Evolutionary conservation across 2,113 vertebrate species (phyloP).

Genomic region (Oenanthe melanoleuca): DNA sequence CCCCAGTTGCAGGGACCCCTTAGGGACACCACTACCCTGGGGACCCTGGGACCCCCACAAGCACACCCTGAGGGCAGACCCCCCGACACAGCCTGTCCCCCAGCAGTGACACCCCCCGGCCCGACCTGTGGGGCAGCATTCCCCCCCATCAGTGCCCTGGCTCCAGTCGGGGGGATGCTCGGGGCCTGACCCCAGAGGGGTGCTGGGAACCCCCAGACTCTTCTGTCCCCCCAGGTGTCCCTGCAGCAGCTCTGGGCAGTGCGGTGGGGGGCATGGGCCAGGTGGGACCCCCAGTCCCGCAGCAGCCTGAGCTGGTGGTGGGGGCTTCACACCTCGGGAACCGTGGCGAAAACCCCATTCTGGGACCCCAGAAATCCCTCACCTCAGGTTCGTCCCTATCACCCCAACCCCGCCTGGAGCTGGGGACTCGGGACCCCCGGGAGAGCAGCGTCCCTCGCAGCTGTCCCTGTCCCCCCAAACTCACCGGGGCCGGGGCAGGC

Average conservation of each 20-base stretch:
- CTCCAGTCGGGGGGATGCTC: neutral
- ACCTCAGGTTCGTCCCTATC: neutral
- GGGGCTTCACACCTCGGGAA: neutral
- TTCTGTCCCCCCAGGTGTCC: neutral
- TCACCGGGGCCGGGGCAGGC: neutral
- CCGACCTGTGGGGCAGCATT: rapidly evolving
- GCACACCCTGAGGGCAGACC: neutral
- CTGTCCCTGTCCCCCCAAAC: neutral
- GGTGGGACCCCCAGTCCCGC: neutral
- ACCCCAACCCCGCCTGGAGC: neutral
- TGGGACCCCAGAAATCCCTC: no score
- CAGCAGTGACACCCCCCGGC: neutral
- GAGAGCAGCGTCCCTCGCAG: neutral
- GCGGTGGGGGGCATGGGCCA: rapidly evolving
- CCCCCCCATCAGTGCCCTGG: neutral
- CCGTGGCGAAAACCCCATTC: neutral
- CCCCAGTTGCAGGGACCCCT: neutral
- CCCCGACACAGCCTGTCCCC: neutral
- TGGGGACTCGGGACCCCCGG: neutral
- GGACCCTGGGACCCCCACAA: neutral
- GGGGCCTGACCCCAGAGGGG: neutral
- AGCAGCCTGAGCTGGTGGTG: neutral
- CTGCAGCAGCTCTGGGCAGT: neutral
- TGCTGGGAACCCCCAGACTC: neutral
- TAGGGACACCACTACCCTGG: neutral